phyloP scores from a whole-genome alignment of 2,113 vertebrate genomes.

The Siniperca knerii region DNA sequence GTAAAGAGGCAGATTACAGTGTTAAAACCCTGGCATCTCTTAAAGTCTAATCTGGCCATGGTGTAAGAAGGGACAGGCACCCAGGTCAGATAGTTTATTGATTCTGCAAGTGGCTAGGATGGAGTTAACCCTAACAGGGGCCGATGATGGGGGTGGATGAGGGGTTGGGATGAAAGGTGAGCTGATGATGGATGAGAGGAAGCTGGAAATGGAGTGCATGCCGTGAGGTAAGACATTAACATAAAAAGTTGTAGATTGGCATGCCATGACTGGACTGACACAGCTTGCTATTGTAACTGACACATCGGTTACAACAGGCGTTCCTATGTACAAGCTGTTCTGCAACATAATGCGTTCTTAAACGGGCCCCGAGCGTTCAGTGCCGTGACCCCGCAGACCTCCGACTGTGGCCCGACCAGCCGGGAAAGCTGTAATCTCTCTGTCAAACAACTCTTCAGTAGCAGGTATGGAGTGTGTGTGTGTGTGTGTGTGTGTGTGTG shows the following conservation, averaged over 20 bases:
- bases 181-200: conserved; percentile 75
- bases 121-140: conserved; percentile 64
- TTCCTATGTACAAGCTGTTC: conserved; percentile 61
- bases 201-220: conserved; percentile 65
- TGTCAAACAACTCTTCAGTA: conserved; percentile 66
- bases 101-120: conserved; percentile 68
- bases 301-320: conserved; percentile 46
- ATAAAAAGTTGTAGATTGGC: conserved; percentile 59
- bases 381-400: conserved; percentile 51
- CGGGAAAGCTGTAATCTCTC: conserved; percentile 66
- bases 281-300: conserved; percentile 57
- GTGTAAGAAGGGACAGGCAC: conserved; percentile 30
- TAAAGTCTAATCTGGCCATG: conserved; percentile 26
- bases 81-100: conserved; percentile 71
- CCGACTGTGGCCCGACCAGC: conserved; percentile 50
- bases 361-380: conserved; percentile 45
- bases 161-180: conserved; percentile 77
- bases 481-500: conserved; percentile 29
- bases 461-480: conserved; percentile 44
- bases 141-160: conserved; percentile 60
- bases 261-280: conserved; percentile 61
- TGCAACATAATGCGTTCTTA: conserved; percentile 58
- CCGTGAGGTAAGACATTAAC: conserved; percentile 57
- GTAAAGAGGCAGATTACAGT: conserved; percentile 15
- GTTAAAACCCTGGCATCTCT: conserved; percentile 18